Conservation (phyloP, 2,888 invertebrate species). For the Tethea ocularis region DNA sequence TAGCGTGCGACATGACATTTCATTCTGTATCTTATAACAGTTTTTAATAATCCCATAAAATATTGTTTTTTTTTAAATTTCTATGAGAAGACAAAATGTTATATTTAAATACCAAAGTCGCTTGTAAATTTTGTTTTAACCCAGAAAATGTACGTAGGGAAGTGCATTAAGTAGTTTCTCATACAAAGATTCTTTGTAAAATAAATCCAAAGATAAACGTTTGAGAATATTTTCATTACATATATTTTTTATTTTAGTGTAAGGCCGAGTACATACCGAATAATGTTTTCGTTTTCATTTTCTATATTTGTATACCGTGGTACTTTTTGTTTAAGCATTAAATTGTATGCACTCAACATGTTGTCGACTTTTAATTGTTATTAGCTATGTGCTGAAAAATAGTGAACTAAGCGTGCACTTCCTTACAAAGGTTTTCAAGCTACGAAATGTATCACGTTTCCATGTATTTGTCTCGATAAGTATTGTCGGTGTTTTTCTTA, state of each 20-base stretch:
- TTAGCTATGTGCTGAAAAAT: constrained; percentile 81
- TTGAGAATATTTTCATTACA: constrained; percentile 13
- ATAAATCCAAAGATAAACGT: constrained; percentile 8
- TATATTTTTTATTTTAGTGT: constrained; percentile 29
- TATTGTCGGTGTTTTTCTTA: constrained; percentile 39
- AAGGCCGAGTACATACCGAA: constrained; percentile 40
- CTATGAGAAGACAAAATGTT: too few species aligned
- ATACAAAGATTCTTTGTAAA: constrained; percentile 44
- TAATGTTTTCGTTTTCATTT: constrained; percentile 31
- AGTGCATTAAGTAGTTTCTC: constrained; percentile 60
- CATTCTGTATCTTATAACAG: too few species aligned
- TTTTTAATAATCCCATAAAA: too few species aligned
- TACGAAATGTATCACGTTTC: constrained; percentile 22
- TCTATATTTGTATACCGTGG: constrained; percentile 31
- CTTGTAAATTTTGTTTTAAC: background rate
- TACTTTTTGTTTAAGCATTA: constrained; percentile 58
- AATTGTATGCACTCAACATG: constrained; percentile 56
- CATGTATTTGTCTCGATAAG: constrained; percentile 37
- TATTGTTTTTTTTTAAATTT: too few species aligned
- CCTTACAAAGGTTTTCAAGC: constrained; percentile 58
- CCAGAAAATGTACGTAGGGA: constrained; percentile 61
- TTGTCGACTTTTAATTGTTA: constrained; percentile 54
- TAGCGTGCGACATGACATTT: too few species aligned
- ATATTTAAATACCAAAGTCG: background rate
- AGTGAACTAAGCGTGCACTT: constrained; percentile 80